Evolutionary conservation across 2,113 vertebrate genomes (phyloP).

Genomic region (Colinus virginianus): DNA sequence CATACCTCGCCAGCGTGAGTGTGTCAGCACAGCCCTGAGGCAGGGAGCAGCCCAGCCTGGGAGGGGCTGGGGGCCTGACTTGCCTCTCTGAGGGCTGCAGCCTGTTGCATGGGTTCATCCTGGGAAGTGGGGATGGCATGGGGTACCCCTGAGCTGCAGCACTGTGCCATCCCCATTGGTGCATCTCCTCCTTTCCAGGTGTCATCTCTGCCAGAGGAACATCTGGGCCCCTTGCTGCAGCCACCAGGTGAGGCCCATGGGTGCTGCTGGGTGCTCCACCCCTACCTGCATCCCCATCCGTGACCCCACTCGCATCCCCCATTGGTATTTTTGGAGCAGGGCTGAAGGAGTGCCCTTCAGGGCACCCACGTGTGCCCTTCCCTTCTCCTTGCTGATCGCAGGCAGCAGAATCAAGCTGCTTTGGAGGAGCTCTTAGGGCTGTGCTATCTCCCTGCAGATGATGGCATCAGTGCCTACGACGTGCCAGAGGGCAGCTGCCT

Average conservation of each 20-base stretch:
- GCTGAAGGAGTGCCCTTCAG: neutral
- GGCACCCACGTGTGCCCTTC: accelerated
- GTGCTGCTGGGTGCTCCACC: neutral
- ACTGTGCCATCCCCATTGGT: neutral
- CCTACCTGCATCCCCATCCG: accelerated
- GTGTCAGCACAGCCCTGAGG: neutral
- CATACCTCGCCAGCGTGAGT: conserved; percentile 28
- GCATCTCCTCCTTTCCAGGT: conserved; percentile 32
- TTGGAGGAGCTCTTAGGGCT: neutral
- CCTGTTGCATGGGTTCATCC: neutral
- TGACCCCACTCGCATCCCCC: accelerated
- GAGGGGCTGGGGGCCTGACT: no score
- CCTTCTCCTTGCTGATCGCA: neutral
- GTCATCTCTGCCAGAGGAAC: neutral
- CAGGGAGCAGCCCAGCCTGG: accelerated
- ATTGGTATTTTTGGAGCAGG: neutral
- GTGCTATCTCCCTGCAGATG: neutral
- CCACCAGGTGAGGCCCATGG: conserved; percentile 63
- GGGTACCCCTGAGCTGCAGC: accelerated
- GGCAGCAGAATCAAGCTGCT: neutral
- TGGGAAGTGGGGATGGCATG: no score
- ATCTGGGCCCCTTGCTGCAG: neutral
- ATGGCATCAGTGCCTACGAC: accelerated
- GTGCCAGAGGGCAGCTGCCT: neutral
- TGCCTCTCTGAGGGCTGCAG: neutral